Percentiles rank a stretch among this genome's conserved stretches.
phyloP scores from a whole-genome alignment of 2,888 invertebrate genomes.

The Apamea crenata region DNA sequence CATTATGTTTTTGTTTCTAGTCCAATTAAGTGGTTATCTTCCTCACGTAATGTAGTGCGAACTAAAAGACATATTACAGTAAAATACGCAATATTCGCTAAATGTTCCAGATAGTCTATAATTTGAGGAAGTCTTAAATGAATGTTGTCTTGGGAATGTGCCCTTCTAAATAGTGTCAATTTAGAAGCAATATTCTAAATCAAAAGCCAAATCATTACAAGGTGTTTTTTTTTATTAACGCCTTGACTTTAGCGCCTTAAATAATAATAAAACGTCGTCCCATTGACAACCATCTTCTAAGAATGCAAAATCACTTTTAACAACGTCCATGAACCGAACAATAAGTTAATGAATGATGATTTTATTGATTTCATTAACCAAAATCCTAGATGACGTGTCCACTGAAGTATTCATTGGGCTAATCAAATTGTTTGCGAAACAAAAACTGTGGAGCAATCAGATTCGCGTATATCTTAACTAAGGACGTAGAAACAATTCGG shows the following conservation, averaged over 20 bases:
- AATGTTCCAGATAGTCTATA: not conserved
- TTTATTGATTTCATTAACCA: conserved; percentile 45
- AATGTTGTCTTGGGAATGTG: not conserved
- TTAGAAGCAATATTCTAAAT: not conserved
- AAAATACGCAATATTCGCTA: not conserved
- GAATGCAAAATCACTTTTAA: conserved; percentile 23
- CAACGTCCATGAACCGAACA: conserved; percentile 16
- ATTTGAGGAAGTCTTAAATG: not conserved
- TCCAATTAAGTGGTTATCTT: not conserved
- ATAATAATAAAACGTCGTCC: not conserved
- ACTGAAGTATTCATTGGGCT: conserved; percentile 34
- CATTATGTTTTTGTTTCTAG: not conserved
- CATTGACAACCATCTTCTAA: conserved; percentile 5
- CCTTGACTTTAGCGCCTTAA: conserved; percentile 10
- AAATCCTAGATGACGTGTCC: conserved; percentile 54
- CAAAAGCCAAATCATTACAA: not conserved
- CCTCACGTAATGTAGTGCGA: not conserved
- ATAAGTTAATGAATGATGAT: conserved; percentile 34
- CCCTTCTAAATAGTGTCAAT: not conserved
- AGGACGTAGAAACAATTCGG: conserved; percentile 21
- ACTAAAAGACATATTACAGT: not conserved
- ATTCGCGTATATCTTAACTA: conserved; percentile 34
- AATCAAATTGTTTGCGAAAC: conserved; percentile 61
- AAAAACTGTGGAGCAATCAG: conserved; percentile 48
- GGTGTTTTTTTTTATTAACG: not conserved